Base-by-base conservation (phyloP, 2,888 invertebrate species). In the Ischnura elegans region DNA sequence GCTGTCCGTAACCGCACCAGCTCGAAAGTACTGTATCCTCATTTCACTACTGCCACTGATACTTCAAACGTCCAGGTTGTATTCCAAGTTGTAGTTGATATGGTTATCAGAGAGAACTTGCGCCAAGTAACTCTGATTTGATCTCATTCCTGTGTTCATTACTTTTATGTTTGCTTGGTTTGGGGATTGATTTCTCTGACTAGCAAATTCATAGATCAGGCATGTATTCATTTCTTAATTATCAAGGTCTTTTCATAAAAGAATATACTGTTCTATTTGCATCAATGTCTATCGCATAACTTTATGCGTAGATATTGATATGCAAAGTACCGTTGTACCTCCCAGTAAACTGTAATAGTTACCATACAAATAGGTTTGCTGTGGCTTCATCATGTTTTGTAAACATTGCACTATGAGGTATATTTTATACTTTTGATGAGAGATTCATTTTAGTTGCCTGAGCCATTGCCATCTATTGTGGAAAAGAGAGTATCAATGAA, bases 11-110 rank as follows among this genome's bases (percentile, higher is more conserved):
- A 97, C 95, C 96, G 96, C 46, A 96, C 97, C 95, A 96, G 97
- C 10, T 96, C 97, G 87, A 97, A 97, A 95, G 96, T 97, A 21
- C 96, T 97, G 47, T 97, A 97, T 95, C 97, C 97, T 2, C 97
- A 97, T 95, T 97, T 97, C 95, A 97, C 97, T 84, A 97, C 97
- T 21, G 97, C 97, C 51, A 97, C 97, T 0, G 97, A 97, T 95
- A 97, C 97, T 45, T 97, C 97, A 94, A 97, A 97, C 95, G 97
- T 97, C 55, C 97, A 97, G 95, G 97, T 97, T 36, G 97, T 97
- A 47, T 97, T 97, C 95, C 97, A 97, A 95, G 97, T 97, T 66
- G 97, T 97, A 94, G 97, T 97, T 97, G 97, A 97, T 95, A 97
- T 97, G 95, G 97, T 97, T 76, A 96, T 97, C 94, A 96, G 97